Conservation (phyloP, 92 coral and sea anemone species). For the Porites cylindrica region DNA sequence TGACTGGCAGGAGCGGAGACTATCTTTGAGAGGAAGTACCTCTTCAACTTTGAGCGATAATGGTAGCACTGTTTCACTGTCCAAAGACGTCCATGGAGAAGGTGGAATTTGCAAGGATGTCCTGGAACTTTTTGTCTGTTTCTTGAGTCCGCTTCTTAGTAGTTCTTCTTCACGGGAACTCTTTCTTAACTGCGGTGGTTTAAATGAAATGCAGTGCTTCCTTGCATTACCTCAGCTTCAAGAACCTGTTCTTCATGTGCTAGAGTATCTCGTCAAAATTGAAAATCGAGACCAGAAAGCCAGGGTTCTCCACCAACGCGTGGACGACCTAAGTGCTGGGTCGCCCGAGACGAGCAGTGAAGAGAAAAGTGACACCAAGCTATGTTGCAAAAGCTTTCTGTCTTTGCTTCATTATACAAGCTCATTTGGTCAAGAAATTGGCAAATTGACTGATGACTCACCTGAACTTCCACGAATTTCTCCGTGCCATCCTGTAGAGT, state of each 20-base stretch:
- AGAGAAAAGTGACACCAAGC: constrained; percentile 43
- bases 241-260: constrained; percentile 74
- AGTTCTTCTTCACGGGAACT: constrained; percentile 66
- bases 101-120: constrained; percentile 57
- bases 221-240: constrained; percentile 76
- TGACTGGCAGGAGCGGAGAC: constrained; percentile 25
- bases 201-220: constrained; percentile 75
- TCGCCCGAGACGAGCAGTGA: constrained; percentile 45
- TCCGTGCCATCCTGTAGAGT: constrained; percentile 44
- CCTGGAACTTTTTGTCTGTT: constrained; percentile 65
- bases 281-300: constrained; percentile 58
- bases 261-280: constrained; percentile 73
- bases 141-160: constrained; percentile 66
- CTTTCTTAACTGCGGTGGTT: constrained; percentile 86
- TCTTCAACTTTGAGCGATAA: constrained; percentile 1
- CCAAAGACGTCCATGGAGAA: neutral
- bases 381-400: constrained; percentile 60
- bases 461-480: neutral
- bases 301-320: constrained; percentile 4
- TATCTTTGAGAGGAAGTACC: constrained; percentile 18
- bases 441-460: neutral
- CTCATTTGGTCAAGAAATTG: neutral
- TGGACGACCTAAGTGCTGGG: constrained; percentile 20
- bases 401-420: constrained; percentile 60
- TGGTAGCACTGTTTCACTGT: neutral